Base-by-base conservation (phyloP, 2,888 invertebrate genomes). In the Blastobasis adustella region DNA sequence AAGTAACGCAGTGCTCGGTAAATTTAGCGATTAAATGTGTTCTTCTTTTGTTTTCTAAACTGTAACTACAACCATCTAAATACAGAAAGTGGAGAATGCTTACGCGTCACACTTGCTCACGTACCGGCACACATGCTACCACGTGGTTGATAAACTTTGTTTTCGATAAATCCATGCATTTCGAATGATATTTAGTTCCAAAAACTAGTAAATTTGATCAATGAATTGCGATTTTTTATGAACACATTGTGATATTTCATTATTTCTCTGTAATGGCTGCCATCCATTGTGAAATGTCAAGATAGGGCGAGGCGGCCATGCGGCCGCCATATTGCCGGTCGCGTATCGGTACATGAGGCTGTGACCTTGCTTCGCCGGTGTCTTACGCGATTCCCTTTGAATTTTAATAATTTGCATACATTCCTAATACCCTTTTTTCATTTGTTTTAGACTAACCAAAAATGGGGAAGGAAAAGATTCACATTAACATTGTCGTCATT, bases 401-500 rank as follows among this genome's bases (percentile, higher is more conserved):
- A 23, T 23, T 23, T 23, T 23, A 3, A 23, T 23, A 23, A 23
- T 23, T 23, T 23, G 23, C 23, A 23, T 23, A 23, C 23, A 23
- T 23, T 23, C 3, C 23, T 23, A 23, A 23, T 23, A 23, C 3
- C 23, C 51, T 53, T 57, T 56, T 75, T 71, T 69, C 51, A 68
- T 67, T 79, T 76, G 76, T 89, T 87, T 60, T 77, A 89, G 89
- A 88, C 80, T 81, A 82, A 82, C 87, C 83, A 89, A 95, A 92
- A 83, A 98, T 98, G 98, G 96, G 95, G 78, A 98, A 98, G 91
- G 98, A 98, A 91, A 98, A 98, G 94, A 90, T 92, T 90, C 98
- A 98, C 90, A 98, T 98, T 90, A 98, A 98, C 93, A 98, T 98
- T 85, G 98, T 98, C 90, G 98, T 98, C 86, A 99, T 98, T 86